Evolutionary conservation across 2,797 vertebrate genomes (phyloP), one percentile per base, ranked within the genome.

Genomic region (Acipenser oxyrinchus): DNA sequence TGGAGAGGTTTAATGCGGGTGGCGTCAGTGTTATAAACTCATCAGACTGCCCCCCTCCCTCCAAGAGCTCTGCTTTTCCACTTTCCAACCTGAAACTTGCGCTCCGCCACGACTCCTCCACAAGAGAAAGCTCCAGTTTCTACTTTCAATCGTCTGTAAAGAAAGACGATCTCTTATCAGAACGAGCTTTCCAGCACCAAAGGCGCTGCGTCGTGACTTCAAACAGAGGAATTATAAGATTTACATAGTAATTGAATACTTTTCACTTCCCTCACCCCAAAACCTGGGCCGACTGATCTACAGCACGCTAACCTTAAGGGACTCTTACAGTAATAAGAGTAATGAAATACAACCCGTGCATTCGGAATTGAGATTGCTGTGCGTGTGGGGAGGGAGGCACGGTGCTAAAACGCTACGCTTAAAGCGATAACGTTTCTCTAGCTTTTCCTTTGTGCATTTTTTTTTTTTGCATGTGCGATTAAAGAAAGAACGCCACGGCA

Each of bases 61-160:
- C 55, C 6, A 64, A 72, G 75, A 37, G 63, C 59, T 71, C 64
- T 60, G 69, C 72, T 82, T 79, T 75, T 65, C 53, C 3, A 10
- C 53, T 10, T 57, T 13, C 73, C 73, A 69, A 60, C 66, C 66
- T 60, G 51, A 51, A 69, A 72, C 78, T 71, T 72, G 76, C 59
- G 62, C 60, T 65, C 23, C 1, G 2, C 23, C 23, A 37, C 2
- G 3, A 37, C 60, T 65, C 23, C 1, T 37, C 23, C 23, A 37
- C 2, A 37, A 37, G 23, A 37, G 23, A 37, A 37, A 37, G 23
- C 4, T 3, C 23, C 23, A 37, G 23, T 37, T 4, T 37, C 23
- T 37, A 1, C 23, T 37, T 37, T 37, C 23, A 37, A 37, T 37
- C 23, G 2, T 37, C 23, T 37, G 23, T 37, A 37, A 37, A 37